Evolutionary conservation across 2,797 vertebrate species (phyloP), one percentile per base, ranked within the genome.

Genomic region (Chelmon rostratus): DNA sequence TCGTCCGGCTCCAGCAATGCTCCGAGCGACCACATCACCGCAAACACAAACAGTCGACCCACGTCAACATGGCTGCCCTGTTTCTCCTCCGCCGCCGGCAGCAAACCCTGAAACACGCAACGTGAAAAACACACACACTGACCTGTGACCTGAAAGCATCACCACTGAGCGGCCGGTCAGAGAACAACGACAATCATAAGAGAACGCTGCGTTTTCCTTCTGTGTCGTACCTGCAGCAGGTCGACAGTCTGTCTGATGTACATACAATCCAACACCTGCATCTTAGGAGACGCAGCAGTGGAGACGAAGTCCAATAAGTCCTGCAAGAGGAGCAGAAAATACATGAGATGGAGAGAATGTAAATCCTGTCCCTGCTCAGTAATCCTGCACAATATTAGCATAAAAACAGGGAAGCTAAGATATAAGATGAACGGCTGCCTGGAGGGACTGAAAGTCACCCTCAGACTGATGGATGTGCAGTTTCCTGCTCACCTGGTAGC

Each of bases 171-270:
- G 35, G 18, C 2, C 4, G 9, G 16, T 16, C 52, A 53, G 13
- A 23, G 50, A 13, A 25, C 50, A 15, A 23, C n/a, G n/a, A n/a
- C 2, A 21, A 50, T 10, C 21, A 9, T 8, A n/a, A n/a, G 6
- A n/a, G 19, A 21, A 49, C n/a, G 12, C 53, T 50, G 25, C 40
- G 25, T 50, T 63, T 19, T 28, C 21, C 15, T 19, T 1, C 2
- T 18, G 28, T 11, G 10, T 67, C 23, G 1, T 62, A 97, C 96
- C 95, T 97, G 94, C 79, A 97, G 91, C 68, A 97, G 93, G 91
- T 96, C 95, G 42, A 95, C 96, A 3, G 96, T 96, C 94, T 97
- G 97, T 79, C 91, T 95, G 93, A 97, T 96, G 94, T 97, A 97
- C 95, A 96, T 96, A 42, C 96, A 96, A 86, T 97, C 97, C 89